A percentile compares a stretch with the other conserved stretches of the same genome.
phyloP scores from a whole-genome alignment of 2,113 vertebrate species.

The Serilophus lunatus region DNA sequence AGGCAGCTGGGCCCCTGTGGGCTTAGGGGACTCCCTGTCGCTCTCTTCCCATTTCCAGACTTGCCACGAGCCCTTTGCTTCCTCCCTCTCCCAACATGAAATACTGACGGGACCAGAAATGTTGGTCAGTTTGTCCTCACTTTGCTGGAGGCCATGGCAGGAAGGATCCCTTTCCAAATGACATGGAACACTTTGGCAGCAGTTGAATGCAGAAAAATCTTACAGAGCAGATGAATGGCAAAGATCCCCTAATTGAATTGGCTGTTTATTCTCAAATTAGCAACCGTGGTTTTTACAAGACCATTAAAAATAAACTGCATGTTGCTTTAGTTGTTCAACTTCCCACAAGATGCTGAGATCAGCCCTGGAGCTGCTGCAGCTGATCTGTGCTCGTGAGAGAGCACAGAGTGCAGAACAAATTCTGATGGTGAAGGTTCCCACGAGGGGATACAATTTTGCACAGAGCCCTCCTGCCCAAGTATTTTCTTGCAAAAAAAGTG shows the following conservation, averaged over 20 bases:
- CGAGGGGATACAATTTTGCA: neutral
- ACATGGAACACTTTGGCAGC: slow-evolving; percentile 4
- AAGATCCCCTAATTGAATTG: neutral
- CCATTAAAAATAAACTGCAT: slow-evolving; percentile 8
- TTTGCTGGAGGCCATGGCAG: neutral
- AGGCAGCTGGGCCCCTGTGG: slow-evolving; percentile 64
- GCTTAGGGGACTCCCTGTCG: slow-evolving; percentile 69
- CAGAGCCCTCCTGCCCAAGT: neutral
- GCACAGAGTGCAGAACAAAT: neutral
- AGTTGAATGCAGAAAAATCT: slow-evolving; percentile 8
- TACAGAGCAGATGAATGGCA: slow-evolving; percentile 56
- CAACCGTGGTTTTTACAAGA: slow-evolving; percentile 6
- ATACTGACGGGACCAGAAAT: slow-evolving; percentile 68
- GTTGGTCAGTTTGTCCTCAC: slow-evolving; percentile 70
- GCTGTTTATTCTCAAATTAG: slow-evolving; percentile 6
- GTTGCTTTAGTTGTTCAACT: neutral
- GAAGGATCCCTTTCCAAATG: neutral
- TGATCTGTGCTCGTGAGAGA: neutral
- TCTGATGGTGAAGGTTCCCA: neutral
- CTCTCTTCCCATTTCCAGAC: slow-evolving; percentile 68
- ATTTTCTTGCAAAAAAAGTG: neutral
- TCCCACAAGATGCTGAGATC: neutral
- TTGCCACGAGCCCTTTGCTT: slow-evolving; percentile 56
- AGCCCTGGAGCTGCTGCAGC: slow-evolving; percentile 2
- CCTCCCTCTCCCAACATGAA: slow-evolving; percentile 57